Percentiles rank a stretch among this genome's conserved stretches.
phyloP scores from a whole-genome alignment of 1,140 invertebrate genomes.

The Bemisia tabaci region DNA sequence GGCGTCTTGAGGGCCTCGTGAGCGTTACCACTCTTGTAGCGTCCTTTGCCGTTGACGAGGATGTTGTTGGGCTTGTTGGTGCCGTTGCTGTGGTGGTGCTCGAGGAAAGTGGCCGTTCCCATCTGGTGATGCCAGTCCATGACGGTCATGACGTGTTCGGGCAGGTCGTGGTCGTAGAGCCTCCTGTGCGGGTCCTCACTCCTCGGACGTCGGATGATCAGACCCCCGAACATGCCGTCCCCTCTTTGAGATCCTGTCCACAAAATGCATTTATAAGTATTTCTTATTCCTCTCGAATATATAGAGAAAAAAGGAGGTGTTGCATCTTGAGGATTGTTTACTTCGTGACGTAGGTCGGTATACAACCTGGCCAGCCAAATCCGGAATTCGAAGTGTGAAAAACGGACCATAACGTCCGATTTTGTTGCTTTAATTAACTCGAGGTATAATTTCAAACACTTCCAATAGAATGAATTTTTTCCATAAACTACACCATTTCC shows the following conservation, averaged over 20 bases:
- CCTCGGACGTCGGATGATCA: conserved; percentile 49
- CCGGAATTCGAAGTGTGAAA: no score
- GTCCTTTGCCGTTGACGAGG: conserved; percentile 61
- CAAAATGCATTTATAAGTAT: no score
- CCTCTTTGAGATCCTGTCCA: conserved; percentile 59
- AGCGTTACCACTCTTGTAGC: conserved; percentile 28
- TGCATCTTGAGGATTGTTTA: no score
- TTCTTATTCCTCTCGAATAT: no score
- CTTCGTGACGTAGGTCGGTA: no score
- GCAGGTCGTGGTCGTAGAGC: conserved; percentile 53
- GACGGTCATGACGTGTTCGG: conserved; percentile 54
- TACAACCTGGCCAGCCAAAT: no score
- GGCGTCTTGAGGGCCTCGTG: conserved; percentile 34
- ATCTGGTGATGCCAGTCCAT: conserved; percentile 65
- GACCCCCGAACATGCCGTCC: conserved; percentile 63
- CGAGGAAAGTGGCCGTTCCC: conserved; percentile 51
- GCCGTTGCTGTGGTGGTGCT: conserved; percentile 61
- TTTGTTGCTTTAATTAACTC: no score
- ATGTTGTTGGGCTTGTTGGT: conserved; percentile 64
- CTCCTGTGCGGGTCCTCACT: conserved; percentile 39
- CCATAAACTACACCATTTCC: no score
- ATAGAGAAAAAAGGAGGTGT: no score
- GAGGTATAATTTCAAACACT: no score
- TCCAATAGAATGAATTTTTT: no score
- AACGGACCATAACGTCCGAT: no score